These are phyloP conservation scores for Scaptomyza montana DNA, from an alignment of 1,140 invertebrate species.

Conservation along the genomic window DNA sequence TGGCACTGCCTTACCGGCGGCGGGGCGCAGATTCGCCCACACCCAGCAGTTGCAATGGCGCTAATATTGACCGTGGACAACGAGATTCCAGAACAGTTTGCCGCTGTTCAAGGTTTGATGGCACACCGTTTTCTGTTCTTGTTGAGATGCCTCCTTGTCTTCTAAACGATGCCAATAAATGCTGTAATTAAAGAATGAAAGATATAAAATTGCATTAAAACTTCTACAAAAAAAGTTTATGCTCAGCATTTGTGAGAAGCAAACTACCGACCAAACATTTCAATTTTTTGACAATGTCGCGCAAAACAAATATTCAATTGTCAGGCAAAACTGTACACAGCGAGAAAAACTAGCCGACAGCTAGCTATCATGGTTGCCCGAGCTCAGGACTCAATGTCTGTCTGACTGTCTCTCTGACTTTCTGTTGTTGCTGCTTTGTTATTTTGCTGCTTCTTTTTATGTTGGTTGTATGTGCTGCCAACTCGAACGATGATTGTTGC, in stretches of 20 bases:
- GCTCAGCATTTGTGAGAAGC: constrained; percentile 7
- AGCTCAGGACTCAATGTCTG: constrained; percentile 4
- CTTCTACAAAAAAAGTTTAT: constrained; percentile 29
- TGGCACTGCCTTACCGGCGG: constrained; percentile 78
- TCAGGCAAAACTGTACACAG: constrained; percentile 12
- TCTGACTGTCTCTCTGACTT: constrained; percentile 7
- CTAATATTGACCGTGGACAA: constrained; percentile 83
- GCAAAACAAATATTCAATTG: constrained; percentile 32
- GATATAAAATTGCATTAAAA: constrained; percentile 28
- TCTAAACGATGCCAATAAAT: background rate
- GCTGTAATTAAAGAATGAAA: constrained; percentile 45
- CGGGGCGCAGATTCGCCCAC: constrained; percentile 84
- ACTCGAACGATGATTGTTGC: constrained; percentile 57
- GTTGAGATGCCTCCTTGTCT: background rate
- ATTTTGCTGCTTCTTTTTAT: background rate
- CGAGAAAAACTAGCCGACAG: background rate
- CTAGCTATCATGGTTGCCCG: background rate
- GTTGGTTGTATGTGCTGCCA: constrained; percentile 18
- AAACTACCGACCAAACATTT: background rate
- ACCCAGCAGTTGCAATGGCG: constrained; percentile 83
- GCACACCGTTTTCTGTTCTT: background rate
- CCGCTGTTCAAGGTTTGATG: constrained; percentile 39
- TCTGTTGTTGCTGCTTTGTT: constrained; percentile 20
- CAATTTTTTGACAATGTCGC: constrained; percentile 26
- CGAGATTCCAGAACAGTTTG: constrained; percentile 68